A percentile compares a stretch with the other conserved stretches of the same genome.
Conservation (phyloP, 1,140 invertebrate genomes). For the Nautilus pompilius region DNA sequence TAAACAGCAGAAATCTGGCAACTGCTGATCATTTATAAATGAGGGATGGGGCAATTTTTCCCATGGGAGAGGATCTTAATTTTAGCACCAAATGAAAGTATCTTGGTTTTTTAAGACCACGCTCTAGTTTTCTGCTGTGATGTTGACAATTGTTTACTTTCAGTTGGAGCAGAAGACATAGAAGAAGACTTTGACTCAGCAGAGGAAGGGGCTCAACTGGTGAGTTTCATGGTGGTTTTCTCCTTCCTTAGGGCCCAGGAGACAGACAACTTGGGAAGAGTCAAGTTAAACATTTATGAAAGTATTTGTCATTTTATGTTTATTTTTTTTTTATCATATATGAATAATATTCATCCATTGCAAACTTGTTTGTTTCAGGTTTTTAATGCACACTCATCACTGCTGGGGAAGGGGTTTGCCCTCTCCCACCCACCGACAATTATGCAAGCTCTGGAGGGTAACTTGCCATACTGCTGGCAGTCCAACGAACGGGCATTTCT, state of each 20-base stretch:
- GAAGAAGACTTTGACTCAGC: slow-evolving; percentile 70
- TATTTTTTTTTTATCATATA: not conserved
- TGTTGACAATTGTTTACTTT: no score
- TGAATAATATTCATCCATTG: not conserved
- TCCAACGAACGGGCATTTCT: slow-evolving; percentile 93
- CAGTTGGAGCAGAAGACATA: slow-evolving; percentile 61
- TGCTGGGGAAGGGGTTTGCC: slow-evolving; percentile 88
- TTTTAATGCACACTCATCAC: slow-evolving; percentile 68
- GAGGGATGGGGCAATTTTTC: no score
- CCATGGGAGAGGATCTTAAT: no score
- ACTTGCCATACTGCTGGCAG: slow-evolving; percentile 73
- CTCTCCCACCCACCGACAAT: slow-evolving; percentile 80
- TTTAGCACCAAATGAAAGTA: no score
- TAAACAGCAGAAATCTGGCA: no score
- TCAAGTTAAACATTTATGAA: not conserved
- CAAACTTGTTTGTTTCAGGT: slow-evolving; percentile 50
- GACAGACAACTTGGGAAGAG: no score
- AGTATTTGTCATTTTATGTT: not conserved
- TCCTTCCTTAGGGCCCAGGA: no score
- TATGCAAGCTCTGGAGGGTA: slow-evolving; percentile 84
- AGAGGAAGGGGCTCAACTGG: slow-evolving; percentile 67
- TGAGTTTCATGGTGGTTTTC: no score
- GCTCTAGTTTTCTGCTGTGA: no score
- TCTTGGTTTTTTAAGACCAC: no score
- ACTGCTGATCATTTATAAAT: no score